These are phyloP conservation scores for Ellobius talpinus DNA, from an alignment of 2,113 vertebrate genomes.

Conservation along the genomic window DNA sequence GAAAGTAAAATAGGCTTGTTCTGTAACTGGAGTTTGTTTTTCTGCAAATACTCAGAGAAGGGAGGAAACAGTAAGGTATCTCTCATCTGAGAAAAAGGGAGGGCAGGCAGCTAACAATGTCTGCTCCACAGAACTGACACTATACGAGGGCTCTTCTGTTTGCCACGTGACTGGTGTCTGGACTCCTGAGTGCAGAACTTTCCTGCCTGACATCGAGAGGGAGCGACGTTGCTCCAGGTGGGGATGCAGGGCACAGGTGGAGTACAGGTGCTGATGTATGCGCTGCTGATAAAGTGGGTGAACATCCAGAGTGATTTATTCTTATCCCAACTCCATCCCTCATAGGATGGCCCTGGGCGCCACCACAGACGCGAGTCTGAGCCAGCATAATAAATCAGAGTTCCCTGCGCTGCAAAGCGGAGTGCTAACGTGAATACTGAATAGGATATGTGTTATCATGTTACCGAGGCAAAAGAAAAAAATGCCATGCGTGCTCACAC, in stretches of 20 bases:
- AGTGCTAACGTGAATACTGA: constrained; percentile 69
- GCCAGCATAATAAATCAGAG: constrained; percentile 74
- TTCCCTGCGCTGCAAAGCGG: constrained; percentile 48
- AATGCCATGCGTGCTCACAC: constrained; percentile 39
- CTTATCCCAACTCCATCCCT: constrained; percentile 43
- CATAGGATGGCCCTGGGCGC: constrained; percentile 42
- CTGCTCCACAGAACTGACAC: background rate
- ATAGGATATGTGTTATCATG: constrained; percentile 67
- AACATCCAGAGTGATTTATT: constrained; percentile 72
- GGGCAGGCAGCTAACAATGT: background rate
- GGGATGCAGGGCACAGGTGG: constrained; percentile 7
- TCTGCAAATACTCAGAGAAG: constrained; percentile 18
- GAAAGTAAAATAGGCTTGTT: constrained; percentile 37
- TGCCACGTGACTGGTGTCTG: background rate
- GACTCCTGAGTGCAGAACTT: background rate
- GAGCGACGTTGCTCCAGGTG: background rate
- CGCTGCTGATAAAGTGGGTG: constrained; percentile 51
- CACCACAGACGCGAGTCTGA: constrained; percentile 16
- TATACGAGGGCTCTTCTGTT: background rate
- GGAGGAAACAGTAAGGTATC: background rate
- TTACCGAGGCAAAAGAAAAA: constrained; percentile 38
- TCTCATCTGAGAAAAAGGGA: background rate
- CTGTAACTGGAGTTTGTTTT: constrained; percentile 26
- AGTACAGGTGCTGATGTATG: constrained; percentile 38
- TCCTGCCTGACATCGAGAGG: background rate